Evolutionary conservation across 1,140 invertebrate genomes (phyloP), one percentile per base, ranked within the genome.

Genomic region (Littorina saxatilis): DNA sequence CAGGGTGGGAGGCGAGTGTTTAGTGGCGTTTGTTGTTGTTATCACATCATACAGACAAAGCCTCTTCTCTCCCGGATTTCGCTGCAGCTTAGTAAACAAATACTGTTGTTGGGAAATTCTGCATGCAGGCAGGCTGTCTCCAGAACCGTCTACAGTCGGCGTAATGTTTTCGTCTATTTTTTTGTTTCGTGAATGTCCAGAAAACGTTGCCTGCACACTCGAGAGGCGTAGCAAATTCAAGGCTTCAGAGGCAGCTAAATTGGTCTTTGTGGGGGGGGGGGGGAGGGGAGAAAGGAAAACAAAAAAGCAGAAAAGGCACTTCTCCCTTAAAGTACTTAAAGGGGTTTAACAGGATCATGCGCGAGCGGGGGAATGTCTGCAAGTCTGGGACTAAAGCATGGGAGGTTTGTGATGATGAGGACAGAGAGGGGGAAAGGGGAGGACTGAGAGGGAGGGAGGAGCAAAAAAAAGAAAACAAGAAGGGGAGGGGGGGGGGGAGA

Each of bases 11-110:
- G 55, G 55, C 17, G 55, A 27, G 55, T 20, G 55, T 20, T 20
- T 20, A 58, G 66, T 23, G 66, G 66, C 66, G 35, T 37, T 68
- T 39, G 66, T 68, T 68, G 66, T 68, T 68, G 66, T 68, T 68
- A 68, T 68, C 66, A 68, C 66, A 68, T 68, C 66, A 37, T 39
- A 68, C 66, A 68, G 66, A 32, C 66, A 68, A 68, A 68, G 32
- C 66, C 35, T 13, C 29, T 32, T 66, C 61, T 66, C 29, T 32
- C 3, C 61, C 61, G 20, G 5, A 32, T 11, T 27, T 27, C 66
- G 13, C 35, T n/a, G 37, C 15, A 20, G 3, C 66, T 68, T 68
- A 68, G 35, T 2, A 68, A 39, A 7, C 35, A 20, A 17, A 68
- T 68, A 37, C 35, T 68, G 66, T 39, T 39, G 37, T 39, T 39